Conservation (phyloP, 1,140 invertebrate species). For the Danaus plexippus region DNA sequence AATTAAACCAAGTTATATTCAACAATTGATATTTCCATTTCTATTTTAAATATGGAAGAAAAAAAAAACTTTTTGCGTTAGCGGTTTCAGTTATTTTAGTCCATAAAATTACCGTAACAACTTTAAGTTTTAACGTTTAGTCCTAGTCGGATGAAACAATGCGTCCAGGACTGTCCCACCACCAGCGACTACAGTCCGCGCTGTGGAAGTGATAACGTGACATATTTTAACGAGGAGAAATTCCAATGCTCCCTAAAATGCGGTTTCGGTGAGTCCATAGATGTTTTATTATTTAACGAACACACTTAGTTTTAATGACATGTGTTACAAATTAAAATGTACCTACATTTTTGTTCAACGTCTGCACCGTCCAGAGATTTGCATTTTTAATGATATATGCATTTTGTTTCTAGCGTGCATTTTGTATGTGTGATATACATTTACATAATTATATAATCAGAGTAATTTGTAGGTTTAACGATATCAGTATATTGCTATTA, state of each 20-base stretch:
- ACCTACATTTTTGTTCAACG: constrained; percentile 4
- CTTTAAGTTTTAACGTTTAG: no score
- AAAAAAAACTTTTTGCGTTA: no score
- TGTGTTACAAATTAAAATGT: no score
- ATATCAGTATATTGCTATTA: no score
- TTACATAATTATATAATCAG: no score
- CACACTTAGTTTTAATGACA: no score
- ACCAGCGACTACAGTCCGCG: constrained; percentile 25
- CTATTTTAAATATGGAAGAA: no score
- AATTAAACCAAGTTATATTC: no score
- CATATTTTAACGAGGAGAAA: constrained; percentile 37
- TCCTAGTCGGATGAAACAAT: constrained; percentile 13
- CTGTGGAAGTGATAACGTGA: constrained; percentile 35
- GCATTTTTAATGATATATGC: constrained; percentile 16
- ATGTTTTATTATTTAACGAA: constrained; percentile 1
- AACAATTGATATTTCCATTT: no score
- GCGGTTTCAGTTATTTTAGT: no score
- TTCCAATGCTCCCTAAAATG: constrained; percentile 37
- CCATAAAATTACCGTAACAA: no score
- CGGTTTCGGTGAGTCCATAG: constrained; percentile 29
- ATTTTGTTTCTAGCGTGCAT: constrained; percentile 10
- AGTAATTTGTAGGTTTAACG: no score
- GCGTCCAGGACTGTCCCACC: constrained; percentile 29
- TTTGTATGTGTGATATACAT: neutral
- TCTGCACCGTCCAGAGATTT: constrained; percentile 6